Conservation (phyloP, 1,140 invertebrate species). For the Manduca sexta region DNA sequence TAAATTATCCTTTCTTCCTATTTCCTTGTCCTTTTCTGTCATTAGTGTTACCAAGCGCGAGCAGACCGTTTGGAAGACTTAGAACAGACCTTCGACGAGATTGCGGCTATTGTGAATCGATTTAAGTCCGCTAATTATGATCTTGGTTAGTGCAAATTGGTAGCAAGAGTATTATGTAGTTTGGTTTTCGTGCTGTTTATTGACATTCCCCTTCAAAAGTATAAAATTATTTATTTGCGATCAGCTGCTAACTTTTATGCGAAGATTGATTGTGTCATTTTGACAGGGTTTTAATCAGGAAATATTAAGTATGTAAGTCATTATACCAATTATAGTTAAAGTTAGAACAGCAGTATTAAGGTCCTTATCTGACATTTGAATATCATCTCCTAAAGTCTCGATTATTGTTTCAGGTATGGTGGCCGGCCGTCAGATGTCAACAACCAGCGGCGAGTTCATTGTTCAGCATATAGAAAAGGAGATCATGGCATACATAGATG, state of each 20-base stretch:
- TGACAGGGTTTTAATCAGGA: too few relatives aligned
- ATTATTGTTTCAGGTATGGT: slow-evolving; percentile 57
- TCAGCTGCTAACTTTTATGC: too few relatives aligned
- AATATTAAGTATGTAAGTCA: too few relatives aligned
- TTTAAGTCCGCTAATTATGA: slow-evolving; percentile 53
- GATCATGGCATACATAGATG: slow-evolving; percentile 50
- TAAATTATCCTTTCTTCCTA: not conserved
- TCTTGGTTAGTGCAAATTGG: slow-evolving; percentile 60
- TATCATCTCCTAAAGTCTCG: too few relatives aligned
- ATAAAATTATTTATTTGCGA: too few relatives aligned
- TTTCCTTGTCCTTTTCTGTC: not conserved
- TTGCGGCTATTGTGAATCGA: slow-evolving; percentile 36
- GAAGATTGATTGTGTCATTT: too few relatives aligned
- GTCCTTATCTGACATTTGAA: too few relatives aligned
- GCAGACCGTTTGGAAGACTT: slow-evolving; percentile 37
- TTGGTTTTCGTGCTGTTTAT: too few relatives aligned
- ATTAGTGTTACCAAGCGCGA: slow-evolving; percentile 25
- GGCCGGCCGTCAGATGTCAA: slow-evolving; percentile 61
- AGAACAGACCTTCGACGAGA: slow-evolving; percentile 38
- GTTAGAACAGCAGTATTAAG: too few relatives aligned
- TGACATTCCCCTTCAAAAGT: too few relatives aligned
- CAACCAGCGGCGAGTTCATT: slow-evolving; percentile 61
- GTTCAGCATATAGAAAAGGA: slow-evolving; percentile 53
- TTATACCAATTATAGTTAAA: too few relatives aligned
- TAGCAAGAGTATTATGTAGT: too few relatives aligned